Evolutionary conservation across 1,140 invertebrate genomes (phyloP).

Genomic region (Acyrthosiphon pisum): DNA sequence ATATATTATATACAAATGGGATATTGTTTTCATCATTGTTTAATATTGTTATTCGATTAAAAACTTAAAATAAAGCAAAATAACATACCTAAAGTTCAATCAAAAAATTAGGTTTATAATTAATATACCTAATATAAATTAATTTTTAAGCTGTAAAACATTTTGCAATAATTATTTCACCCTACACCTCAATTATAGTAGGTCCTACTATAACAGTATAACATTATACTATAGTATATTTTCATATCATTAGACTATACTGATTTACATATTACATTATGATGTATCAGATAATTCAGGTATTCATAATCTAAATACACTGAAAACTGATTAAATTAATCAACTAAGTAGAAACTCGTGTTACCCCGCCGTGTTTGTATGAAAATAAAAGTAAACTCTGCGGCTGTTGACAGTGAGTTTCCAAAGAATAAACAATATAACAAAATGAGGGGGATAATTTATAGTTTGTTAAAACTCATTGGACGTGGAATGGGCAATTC

Average conservation of each 20-base stretch:
- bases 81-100: neutral
- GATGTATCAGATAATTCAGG: neutral
- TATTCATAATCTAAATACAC: neutral
- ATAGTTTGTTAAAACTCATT: neutral
- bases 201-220: neutral
- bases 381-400: neutral
- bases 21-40: neutral
- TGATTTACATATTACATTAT: neutral
- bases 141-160: neutral
- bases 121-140: neutral
- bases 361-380: neutral
- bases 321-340: slow-evolving; percentile 43
- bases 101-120: neutral
- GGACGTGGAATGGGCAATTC: neutral
- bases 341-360: slow-evolving; percentile 20
- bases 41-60: neutral
- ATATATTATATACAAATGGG: neutral
- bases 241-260: neutral
- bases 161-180: neutral
- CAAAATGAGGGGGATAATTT: neutral
- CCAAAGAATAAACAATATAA: neutral
- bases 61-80: neutral
- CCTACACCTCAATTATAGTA: neutral
- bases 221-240: neutral
- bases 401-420: neutral